Percentiles rank a stretch among this genome's conserved stretches.
Conservation (phyloP, 2,113 vertebrate genomes). For the Meles meles region DNA sequence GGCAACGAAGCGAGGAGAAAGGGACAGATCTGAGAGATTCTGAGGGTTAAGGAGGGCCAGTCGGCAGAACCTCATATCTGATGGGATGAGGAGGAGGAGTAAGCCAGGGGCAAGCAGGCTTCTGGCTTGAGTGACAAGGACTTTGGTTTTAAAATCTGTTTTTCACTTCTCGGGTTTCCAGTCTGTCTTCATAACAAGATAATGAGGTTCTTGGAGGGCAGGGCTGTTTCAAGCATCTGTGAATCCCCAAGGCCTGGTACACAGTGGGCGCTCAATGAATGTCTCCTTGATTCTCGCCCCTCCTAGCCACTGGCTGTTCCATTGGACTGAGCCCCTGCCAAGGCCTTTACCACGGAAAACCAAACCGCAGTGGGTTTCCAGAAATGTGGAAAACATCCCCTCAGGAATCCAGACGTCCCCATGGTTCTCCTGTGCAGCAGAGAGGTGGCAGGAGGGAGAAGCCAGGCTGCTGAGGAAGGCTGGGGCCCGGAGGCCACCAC, state of each 20-base stretch:
- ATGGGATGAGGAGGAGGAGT: not conserved
- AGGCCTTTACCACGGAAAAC: constrained; percentile 67
- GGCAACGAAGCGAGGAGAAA: not conserved
- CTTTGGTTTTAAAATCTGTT: not conserved
- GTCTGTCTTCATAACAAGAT: constrained; percentile 26
- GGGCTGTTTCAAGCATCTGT: not conserved
- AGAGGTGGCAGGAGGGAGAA: not conserved
- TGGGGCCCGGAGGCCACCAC: not conserved
- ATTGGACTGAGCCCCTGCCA: constrained; percentile 46
- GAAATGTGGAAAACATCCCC: constrained; percentile 75
- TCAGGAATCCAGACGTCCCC: constrained; percentile 67
- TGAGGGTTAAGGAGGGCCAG: not conserved
- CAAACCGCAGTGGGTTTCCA: constrained; percentile 75
- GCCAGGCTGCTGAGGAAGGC: not conserved
- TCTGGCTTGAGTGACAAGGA: not conserved
- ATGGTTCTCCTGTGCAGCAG: not conserved
- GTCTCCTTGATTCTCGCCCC: not conserved
- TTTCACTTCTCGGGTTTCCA: constrained; percentile 36
- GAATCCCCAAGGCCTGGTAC: not conserved
- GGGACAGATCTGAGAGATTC: not conserved
- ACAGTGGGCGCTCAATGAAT: constrained; percentile 31
- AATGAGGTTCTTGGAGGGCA: constrained; percentile 9
- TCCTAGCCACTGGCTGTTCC: constrained; percentile 27
- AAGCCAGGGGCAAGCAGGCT: not conserved
- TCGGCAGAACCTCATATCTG: not conserved